phyloP scores from a whole-genome alignment of 2,797 vertebrate species.

The Dicrostonyx torquatus region DNA sequence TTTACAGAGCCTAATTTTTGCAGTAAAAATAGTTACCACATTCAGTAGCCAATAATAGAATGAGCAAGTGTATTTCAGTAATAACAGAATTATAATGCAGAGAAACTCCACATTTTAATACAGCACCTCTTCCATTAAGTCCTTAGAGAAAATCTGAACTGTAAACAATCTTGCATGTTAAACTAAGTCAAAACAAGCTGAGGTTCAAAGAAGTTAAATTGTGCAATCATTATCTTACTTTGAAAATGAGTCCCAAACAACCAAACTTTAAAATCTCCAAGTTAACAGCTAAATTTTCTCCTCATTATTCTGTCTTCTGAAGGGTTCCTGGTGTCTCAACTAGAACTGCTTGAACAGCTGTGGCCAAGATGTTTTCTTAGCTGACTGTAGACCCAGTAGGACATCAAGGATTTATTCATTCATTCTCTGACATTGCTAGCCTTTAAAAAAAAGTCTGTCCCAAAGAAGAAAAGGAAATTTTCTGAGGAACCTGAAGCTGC shows the following conservation, averaged over 20 bases:
- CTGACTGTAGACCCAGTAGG: not conserved
- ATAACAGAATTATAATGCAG: conserved; percentile 17
- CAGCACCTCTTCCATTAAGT: not conserved
- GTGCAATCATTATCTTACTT: not conserved
- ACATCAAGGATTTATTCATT: not conserved
- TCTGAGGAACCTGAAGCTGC: no score
- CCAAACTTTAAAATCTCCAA: conserved; percentile 26
- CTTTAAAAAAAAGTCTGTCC: no score
- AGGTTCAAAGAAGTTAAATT: conserved; percentile 26
- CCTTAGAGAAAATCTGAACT: not conserved
- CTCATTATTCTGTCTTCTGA: not conserved
- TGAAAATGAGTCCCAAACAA: not conserved
- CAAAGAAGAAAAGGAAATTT: no score
- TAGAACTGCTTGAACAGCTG: not conserved
- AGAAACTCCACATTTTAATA: conserved; percentile 7
- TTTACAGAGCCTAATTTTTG: not conserved
- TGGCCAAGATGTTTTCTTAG: not conserved
- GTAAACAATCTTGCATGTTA: conserved; percentile 8
- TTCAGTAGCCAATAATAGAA: not conserved
- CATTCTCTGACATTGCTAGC: not conserved
- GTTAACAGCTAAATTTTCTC: not conserved
- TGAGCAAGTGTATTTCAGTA: not conserved
- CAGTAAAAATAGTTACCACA: not conserved
- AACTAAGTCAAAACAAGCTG: conserved; percentile 39
- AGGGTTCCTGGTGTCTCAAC: not conserved